Base-by-base conservation (phyloP, 2,888 invertebrate genomes). In the Amiota minor region DNA sequence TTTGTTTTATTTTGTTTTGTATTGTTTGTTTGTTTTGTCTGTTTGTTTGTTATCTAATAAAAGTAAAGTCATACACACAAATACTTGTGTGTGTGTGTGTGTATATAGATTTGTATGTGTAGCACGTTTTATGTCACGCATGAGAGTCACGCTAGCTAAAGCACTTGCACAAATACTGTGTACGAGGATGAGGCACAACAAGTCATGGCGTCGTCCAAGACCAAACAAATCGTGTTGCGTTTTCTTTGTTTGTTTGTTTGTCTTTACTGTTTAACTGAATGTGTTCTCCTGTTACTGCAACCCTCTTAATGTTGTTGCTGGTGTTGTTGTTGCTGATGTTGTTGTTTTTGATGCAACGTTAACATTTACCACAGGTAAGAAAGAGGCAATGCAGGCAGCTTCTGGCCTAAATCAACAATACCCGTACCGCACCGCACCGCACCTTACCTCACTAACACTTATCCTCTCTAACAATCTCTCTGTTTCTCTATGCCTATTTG, bases 371-470 rank as follows among this genome's bases (percentile, higher is more conserved):
- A 59, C 59, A 59, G 20, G 59, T 59, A 59, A 59, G 83, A 79
- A 82, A 77, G 83, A 82, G 86, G 82, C 85, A 84, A 84, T 74
- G 79, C 80, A 79, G 77, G 79, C 77, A 74, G 80, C 81, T 84
- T 82, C 82, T 78, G 82, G 16, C 59, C 59, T 59, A 20, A 59
- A 59, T 59, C 16, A 59, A 59, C 59, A 59, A 59, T 11, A 16
- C 20, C 59, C 20, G 81, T 81, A 81, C 82, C n/a, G n/a, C n/a
- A n/a, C n/a, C n/a, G n/a, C n/a, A n/a, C n/a, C 79, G 78, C 71
- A 82, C 78, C 11, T 49, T 77, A 74, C 74, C 75, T 73, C 75
- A 18, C 65, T 49, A 12, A 64, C 6, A 35, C 35, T 35, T 6
- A 6, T 35, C 35, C 6, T 6, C 35, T 35, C 35, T 35, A 35